A percentile compares a stretch with the other conserved stretches of the same genome.
Conservation (phyloP, 2,797 vertebrate genomes). For the Enteromius treurensis region DNA sequence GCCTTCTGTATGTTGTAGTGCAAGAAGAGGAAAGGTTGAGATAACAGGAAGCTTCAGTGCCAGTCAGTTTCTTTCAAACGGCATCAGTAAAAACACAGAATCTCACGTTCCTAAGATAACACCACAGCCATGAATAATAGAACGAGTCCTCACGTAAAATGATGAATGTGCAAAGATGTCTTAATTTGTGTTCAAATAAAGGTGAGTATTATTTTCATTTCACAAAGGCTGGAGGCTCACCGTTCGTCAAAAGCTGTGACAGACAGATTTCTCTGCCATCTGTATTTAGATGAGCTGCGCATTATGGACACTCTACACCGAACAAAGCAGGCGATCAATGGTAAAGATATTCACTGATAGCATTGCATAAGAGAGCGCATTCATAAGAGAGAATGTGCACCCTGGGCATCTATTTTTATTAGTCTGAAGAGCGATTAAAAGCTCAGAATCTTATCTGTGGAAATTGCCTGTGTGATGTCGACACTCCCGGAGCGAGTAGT, state of each 20-base stretch:
- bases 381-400: background rate
- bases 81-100: background rate
- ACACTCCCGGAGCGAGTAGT: background rate
- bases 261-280: slow-evolving; percentile 28
- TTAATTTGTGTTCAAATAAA: slow-evolving; percentile 47
- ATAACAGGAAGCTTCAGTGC: slow-evolving; percentile 9
- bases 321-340: slow-evolving; percentile 26
- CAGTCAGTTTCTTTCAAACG: slow-evolving; percentile 10
- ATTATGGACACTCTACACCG: slow-evolving; percentile 15
- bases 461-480: slow-evolving; percentile 10
- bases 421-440: background rate
- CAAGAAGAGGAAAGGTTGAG: slow-evolving; percentile 2
- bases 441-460: slow-evolving; percentile 10
- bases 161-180: slow-evolving; percentile 19
- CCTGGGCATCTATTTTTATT: slow-evolving; percentile 11
- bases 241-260: background rate
- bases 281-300: slow-evolving; percentile 24
- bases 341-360: slow-evolving; percentile 12
- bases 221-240: background rate
- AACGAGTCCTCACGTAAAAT: slow-evolving; percentile 15
- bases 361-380: background rate
- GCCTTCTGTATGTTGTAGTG: background rate
- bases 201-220: slow-evolving; percentile 8
- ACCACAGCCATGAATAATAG: slow-evolving; percentile 36
- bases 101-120: slow-evolving; percentile 39